Base-by-base conservation (phyloP, 2,888 invertebrate species). In the Xiphydria camelus region DNA sequence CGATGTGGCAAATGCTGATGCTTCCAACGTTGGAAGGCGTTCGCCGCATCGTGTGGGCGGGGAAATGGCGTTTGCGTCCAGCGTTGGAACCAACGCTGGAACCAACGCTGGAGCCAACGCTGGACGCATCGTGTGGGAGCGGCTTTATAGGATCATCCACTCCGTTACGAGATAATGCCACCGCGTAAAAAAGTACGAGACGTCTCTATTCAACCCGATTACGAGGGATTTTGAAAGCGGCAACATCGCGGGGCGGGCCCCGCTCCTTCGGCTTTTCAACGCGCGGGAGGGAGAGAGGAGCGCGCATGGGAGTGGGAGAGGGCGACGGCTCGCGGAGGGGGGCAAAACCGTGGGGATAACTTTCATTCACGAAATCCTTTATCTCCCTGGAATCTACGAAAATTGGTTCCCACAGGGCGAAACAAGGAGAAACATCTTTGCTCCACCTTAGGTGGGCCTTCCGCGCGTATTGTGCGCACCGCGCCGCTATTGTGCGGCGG, bases 311-410 rank as follows among this genome's bases (percentile, higher is more conserved):
- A 41, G 40, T 19, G 14, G 36, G 45, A 17, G 25, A 31, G 25
- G 9, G 14, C 15, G 12, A 7, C 29, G 25, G 35, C 17, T 40
- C 37, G 41, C 19, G 20, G 9, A 12, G 34, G 40, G 20, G 41
- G 32, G 40, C 40, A 52, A 42, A 52, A 49, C 34, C 41, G 38
- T 41, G 45, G 33, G 57, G 55, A 55, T 56, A 53, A 47, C 44
- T 58, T 65, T 69, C 66, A 68, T 69, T 68, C 68, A 62, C 55
- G 41, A 65, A 67, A 64, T 62, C 62, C 58, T 66, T 66, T 58
- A 59, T 66, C 53, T 55, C 48, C 3, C 17, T 41, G 15, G 47
- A 58, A 59, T 61, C 54, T 55, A 53, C 52, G 56, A 37, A 63
- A 61, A 64, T 65, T 59, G 64, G 59, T 68, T 68, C 64, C 65